Evolutionary conservation across 1,140 invertebrate genomes (phyloP), one percentile per base, ranked within the genome.

Genomic region (Armadillidium nasatum): DNA sequence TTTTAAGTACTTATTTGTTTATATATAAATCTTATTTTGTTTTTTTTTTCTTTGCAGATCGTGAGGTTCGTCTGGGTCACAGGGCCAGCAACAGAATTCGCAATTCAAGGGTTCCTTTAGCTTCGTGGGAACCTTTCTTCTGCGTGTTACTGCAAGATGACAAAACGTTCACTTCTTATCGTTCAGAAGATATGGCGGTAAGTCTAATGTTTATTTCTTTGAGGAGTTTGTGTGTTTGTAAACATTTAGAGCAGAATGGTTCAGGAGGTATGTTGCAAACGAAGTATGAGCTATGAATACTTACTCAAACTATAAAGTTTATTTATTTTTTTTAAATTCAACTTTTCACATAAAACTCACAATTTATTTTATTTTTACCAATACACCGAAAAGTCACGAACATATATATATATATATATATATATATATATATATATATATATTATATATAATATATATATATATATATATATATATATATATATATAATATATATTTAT

Each of bases 171-270:
- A 94, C 93, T 10, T 90, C 91, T 54, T 94, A 94, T 84, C 89
- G 91, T 79, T 93, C 91, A 84, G 93, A 95, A 85, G 92, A 94
- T 85, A 90, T 94, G 86, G 91, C 92, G 85, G 92, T 94, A 83
- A 91, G 91, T 90, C 84, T 78, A 81, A 44, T n/a, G 23, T 19
- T 50, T n/a, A 13, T 60, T 3, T 66, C 66, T 9, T 54, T 23
- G 15, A 4, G 50, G 11, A 7, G 10, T 54, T 23, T 45, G 10
- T 21, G 10, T 43, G 43, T 21, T 0, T 44, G 13, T n/a, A 9
- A 46, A 43, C 6, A 19, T 1, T 10, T 43, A 6, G 44, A 11
- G 43, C 10, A 72, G 10, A 13, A 11, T 44, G 0, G 43, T 3
- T 15, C 22, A 19, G 1, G 0, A 19, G n/a, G 3, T 15, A 22